These are phyloP conservation scores for Eumaeus atala DNA, from an alignment of 1,140 invertebrate genomes.

Conservation along the genomic window DNA sequence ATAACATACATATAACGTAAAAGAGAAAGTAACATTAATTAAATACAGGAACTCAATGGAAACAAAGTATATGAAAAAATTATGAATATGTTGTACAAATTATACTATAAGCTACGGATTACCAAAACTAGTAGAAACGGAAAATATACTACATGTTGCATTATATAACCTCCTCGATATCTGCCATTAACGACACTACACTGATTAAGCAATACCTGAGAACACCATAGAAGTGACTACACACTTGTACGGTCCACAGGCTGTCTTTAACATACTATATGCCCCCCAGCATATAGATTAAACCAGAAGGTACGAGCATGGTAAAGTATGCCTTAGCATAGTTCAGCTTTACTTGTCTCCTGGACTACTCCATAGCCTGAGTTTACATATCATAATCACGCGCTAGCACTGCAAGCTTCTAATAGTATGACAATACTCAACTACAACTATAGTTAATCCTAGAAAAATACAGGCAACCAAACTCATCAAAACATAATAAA, in stretches of 20 bases:
- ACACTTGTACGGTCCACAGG: neutral
- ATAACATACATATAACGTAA: no score
- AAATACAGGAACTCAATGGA: neutral
- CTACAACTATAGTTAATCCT: constrained; percentile 55
- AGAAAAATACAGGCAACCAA: constrained; percentile 59
- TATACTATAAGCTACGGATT: neutral
- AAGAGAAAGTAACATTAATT: no score
- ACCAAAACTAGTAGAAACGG: neutral
- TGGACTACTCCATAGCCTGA: constrained; percentile 4
- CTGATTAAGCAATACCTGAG: constrained; percentile 48
- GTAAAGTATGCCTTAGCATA: neutral
- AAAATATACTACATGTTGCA: constrained; percentile 11
- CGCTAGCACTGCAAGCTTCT: constrained; percentile 61
- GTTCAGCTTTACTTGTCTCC: neutral
- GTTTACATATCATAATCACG: constrained; percentile 31
- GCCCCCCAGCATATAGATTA: constrained; percentile 6
- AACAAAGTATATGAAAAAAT: neutral
- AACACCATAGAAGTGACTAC: constrained; percentile 29
- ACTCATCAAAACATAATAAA: constrained; percentile 56
- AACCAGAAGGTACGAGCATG: neutral
- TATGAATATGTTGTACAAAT: constrained; percentile 4
- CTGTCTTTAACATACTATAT: neutral
- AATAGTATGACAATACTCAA: constrained; percentile 54
- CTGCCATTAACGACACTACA: constrained; percentile 47
- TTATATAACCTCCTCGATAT: constrained; percentile 47